Evolutionary conservation across 1,140 invertebrate genomes (phyloP), one percentile per base, ranked within the genome.

Genomic region (Euura saliciscinereae): DNA sequence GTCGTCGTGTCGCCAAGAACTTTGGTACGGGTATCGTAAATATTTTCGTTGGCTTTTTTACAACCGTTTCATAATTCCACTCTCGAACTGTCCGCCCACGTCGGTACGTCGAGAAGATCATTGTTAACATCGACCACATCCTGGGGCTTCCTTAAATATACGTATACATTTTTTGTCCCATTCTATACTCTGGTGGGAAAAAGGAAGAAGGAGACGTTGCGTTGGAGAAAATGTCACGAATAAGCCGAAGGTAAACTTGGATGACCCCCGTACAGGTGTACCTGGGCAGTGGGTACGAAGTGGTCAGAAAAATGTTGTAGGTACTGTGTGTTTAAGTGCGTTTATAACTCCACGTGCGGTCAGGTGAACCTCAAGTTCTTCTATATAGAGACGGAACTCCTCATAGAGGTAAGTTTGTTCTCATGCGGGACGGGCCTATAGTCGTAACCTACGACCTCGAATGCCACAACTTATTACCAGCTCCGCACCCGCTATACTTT

Each of bases 391-490:
- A 8, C 67, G 67, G 45, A n/a, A 13, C 11, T n/a, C 67, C 13
- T 28, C 28, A 28, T 28, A 28, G 28, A 59, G 51, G 51, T 79
- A 83, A 84, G 77, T 79, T 75, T 74, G 83, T 85, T 85, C 83
- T 85, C 82, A 84, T 85, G 82, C 78, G 68, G 75, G 78, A 83
- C 79, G 80, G 79, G 77, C 82, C 82, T 28, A 84, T 81, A 76
- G 74, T 79, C 82, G 84, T 59, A 59, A 87, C 84, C 84, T 84
- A 78, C 78, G 84, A 86, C 84, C 85, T 75, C 71, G 74, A 71
- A 67, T 76, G 78, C 79, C 75, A 84, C 84, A 85, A 86, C 79
- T 85, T 85, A 86, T 77, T 70, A 75, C 68, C 66, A 73, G 28
- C 70, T 71, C 73, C 74, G 82, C 83, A 84, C 81, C 82, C 82